Conservation (phyloP, 2,113 vertebrate genomes). For the Neolamprologus ventralis region DNA sequence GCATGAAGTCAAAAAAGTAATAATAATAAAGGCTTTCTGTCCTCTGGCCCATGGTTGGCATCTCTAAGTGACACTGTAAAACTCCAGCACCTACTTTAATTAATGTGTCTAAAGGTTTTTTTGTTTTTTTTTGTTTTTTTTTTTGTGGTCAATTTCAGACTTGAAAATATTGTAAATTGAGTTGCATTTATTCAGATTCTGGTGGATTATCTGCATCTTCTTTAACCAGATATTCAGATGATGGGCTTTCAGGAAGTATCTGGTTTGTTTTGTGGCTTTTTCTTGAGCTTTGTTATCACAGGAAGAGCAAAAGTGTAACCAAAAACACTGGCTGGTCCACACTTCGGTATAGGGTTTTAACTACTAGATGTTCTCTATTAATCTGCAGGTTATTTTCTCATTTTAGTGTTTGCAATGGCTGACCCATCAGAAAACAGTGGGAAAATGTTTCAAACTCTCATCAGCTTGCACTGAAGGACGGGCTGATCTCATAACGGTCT, state of each 20-base stretch:
- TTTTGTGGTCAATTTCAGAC: neutral
- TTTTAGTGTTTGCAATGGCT: neutral
- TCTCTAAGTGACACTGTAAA: neutral
- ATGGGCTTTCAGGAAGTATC: neutral
- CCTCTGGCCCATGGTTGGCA: neutral
- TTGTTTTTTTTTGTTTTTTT: accelerated
- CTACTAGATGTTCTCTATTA: neutral
- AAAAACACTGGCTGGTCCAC: neutral
- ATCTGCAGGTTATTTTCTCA: neutral
- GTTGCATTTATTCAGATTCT: neutral
- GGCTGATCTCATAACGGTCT: neutral
- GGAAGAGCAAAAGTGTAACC: neutral
- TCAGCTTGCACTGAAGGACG: neutral
- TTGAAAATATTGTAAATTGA: neutral
- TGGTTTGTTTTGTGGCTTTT: neutral
- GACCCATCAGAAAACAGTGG: neutral
- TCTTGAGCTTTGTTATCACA: neutral
- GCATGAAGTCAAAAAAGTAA: neutral
- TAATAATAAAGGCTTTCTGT: neutral
- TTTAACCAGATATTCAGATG: neutral
- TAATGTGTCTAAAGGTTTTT: neutral
- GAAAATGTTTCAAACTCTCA: neutral
- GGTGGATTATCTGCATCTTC: neutral
- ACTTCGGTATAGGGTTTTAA: neutral
- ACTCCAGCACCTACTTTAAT: neutral